Conservation (phyloP, 2,113 vertebrate genomes). For the Apus apus region DNA sequence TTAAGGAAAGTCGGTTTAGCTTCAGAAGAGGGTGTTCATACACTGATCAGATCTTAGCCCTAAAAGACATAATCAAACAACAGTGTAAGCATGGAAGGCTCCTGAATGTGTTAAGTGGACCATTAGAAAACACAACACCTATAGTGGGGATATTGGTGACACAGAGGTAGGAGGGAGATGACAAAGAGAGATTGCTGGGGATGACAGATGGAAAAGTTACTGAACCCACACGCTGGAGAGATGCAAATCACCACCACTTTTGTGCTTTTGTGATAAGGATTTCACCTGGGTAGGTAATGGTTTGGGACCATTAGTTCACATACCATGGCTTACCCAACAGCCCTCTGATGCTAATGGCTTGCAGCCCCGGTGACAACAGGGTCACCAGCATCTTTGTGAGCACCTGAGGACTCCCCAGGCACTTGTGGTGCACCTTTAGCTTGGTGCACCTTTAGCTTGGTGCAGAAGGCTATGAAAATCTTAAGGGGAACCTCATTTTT, state of each 20-base stretch:
- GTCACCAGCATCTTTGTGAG: not conserved
- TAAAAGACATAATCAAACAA: conserved; percentile 45
- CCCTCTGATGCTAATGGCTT: not conserved
- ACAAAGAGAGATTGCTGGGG: not conserved
- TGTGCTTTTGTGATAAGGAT: conserved; percentile 12
- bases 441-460: not conserved
- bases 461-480: not conserved
- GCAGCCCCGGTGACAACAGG: not conserved
- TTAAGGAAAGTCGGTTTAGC: conserved; percentile 28
- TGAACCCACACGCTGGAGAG: not conserved
- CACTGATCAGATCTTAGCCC: conserved; percentile 41
- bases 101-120: conserved; percentile 46
- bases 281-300: not conserved
- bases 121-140: conserved; percentile 46
- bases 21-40: conserved; percentile 22
- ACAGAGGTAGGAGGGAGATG: not conserved
- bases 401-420: not conserved
- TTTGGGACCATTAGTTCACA: conserved; percentile 43
- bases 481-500: not conserved
- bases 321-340: not conserved
- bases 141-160: not conserved
- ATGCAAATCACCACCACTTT: not conserved
- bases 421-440: not conserved
- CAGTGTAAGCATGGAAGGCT: not conserved
- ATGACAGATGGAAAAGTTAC: conserved; percentile 16